phyloP scores from a whole-genome alignment of 2,888 invertebrate genomes.

The Nemotelus pantherinus region DNA sequence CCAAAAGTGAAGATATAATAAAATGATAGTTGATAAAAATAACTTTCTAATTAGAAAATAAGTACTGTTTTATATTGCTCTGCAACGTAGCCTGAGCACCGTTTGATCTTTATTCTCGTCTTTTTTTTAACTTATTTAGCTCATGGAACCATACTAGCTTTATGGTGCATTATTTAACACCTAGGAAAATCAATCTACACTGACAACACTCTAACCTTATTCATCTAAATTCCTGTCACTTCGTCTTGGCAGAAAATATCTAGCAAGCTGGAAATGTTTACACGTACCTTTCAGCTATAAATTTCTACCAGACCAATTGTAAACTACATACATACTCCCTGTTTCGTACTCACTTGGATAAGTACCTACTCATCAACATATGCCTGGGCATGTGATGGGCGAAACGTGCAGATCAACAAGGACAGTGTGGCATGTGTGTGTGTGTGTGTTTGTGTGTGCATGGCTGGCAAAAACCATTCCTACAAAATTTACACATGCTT shows the following conservation, averaged over 20 bases:
- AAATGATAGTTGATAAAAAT: too few species aligned
- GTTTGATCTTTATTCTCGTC: too few species aligned
- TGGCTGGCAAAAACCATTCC: neutral
- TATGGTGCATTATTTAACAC: too few species aligned
- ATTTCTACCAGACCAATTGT: constrained; percentile 37
- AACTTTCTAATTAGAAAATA: too few species aligned
- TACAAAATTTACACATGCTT: constrained; percentile 30
- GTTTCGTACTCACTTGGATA: neutral
- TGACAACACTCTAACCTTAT: too few species aligned
- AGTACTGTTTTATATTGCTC: too few species aligned
- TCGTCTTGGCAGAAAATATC: neutral
- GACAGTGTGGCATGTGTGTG: neutral
- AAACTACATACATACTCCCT: neutral
- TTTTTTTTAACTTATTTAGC: too few species aligned
- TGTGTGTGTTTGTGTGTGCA: neutral
- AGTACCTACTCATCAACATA: constrained; percentile 19
- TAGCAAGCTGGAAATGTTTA: constrained; percentile 28
- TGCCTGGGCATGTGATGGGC: neutral
- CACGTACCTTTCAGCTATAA: constrained; percentile 29
- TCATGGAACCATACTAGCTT: too few species aligned
- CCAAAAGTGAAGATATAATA: too few species aligned
- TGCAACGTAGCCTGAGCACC: too few species aligned
- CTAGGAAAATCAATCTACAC: too few species aligned
- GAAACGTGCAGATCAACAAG: constrained; percentile 5
- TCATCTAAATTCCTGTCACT: neutral